These are phyloP conservation scores for Lepidocyrtoides sp. DNA, from an alignment of 2,888 invertebrate species.

Conservation along the genomic window DNA sequence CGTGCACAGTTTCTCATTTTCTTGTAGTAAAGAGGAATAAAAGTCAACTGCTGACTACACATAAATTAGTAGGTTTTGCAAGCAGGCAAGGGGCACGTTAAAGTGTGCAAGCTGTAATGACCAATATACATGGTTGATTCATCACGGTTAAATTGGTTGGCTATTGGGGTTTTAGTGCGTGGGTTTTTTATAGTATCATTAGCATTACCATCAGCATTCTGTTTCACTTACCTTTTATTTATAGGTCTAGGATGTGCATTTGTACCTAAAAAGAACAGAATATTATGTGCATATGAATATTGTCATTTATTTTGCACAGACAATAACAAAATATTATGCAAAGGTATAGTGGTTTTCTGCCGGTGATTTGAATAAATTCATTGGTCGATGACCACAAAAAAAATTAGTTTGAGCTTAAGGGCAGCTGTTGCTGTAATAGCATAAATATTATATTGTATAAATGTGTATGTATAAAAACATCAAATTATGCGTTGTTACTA, in stretches of 20 bases:
- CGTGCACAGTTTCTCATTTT: too few species aligned
- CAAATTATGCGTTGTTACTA: not conserved
- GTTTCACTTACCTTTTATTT: constrained; percentile 34
- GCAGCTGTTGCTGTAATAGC: not conserved
- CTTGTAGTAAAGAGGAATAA: too few species aligned
- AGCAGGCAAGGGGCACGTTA: too few species aligned
- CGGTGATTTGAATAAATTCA: constrained; percentile 58
- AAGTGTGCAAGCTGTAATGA: not conserved
- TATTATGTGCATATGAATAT: not conserved
- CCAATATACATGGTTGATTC: not conserved
- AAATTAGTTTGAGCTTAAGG: constrained; percentile 14
- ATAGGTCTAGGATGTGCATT: too few species aligned
- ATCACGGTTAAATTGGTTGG: constrained; percentile 14
- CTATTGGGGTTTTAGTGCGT: constrained; percentile 38
- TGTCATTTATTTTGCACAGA: too few species aligned
- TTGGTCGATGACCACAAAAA: constrained; percentile 69
- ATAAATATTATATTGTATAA: too few species aligned
- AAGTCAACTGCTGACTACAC: too few species aligned
- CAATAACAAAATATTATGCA: not conserved
- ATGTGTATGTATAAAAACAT: too few species aligned
- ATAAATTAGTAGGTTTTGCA: too few species aligned
- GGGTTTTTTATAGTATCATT: constrained; percentile 65
- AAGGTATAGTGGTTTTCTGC: not conserved
- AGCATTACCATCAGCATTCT: constrained; percentile 56
- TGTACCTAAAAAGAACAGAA: too few species aligned